Evolutionary conservation across 2,797 vertebrate species (phyloP).

Genomic region (Alca torda): DNA sequence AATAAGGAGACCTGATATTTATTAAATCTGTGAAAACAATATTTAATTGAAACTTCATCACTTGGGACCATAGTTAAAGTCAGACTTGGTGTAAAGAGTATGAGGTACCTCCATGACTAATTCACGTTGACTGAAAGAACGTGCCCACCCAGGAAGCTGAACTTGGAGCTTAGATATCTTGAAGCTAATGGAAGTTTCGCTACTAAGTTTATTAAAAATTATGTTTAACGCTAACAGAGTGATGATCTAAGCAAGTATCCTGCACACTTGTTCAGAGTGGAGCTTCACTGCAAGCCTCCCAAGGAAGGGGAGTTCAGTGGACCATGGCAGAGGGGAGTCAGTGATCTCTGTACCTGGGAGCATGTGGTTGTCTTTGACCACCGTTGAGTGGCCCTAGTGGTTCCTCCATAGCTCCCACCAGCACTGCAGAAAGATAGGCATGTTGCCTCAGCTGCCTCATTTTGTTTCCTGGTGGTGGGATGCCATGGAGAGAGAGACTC

Average conservation of each 20-base stretch:
- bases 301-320: neutral
- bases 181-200: neutral
- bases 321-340: neutral
- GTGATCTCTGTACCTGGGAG: neutral
- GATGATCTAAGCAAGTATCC: neutral
- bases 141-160: neutral
- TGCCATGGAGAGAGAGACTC: neutral
- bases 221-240: neutral
- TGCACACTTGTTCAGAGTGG: neutral
- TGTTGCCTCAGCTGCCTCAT: neutral
- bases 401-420: neutral
- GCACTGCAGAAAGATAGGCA: neutral
- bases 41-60: neutral
- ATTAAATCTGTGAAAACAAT: neutral
- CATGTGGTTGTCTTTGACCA: neutral
- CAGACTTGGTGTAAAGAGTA: neutral
- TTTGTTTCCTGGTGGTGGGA: neutral
- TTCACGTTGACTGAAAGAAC: neutral
- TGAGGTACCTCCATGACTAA: neutral
- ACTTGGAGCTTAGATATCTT: neutral
- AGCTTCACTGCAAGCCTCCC: neutral
- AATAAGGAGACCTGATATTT: neutral
- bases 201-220: neutral
- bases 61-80: neutral
- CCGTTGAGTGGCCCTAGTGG: neutral